phyloP scores from a whole-genome alignment of 2,797 vertebrate genomes.

The Karalla daura region DNA sequence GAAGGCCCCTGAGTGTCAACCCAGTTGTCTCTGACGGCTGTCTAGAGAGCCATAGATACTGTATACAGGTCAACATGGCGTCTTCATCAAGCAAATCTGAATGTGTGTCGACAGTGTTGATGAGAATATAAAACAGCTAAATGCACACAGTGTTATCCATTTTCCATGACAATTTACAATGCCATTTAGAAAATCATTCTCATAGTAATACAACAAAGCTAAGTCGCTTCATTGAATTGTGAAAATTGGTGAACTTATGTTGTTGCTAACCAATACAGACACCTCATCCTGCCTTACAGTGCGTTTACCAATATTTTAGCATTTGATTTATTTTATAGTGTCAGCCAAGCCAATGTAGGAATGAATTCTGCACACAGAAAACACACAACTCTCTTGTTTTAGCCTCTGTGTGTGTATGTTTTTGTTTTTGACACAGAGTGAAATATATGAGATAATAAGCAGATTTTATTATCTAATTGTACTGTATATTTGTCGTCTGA shows the following conservation, averaged over 20 bases:
- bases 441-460: neutral
- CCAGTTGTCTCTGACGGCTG: constrained; percentile 70
- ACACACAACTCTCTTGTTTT: neutral
- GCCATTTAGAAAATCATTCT: neutral
- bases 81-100: constrained; percentile 32
- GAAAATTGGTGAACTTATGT: neutral
- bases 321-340: neutral
- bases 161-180: no score
- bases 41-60: constrained; percentile 48
- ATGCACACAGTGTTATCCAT: neutral
- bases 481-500: no score
- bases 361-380: neutral
- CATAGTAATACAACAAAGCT: neutral
- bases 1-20: constrained; percentile 71
- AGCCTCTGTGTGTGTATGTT: neutral
- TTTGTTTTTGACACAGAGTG: neutral
- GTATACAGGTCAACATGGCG: constrained; percentile 72
- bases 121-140: neutral
- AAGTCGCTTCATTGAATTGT: neutral
- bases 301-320: neutral
- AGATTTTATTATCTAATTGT: no score
- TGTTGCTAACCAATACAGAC: neutral
- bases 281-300: neutral
- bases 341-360: neutral
- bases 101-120: neutral